phyloP scores from a whole-genome alignment of 92 coral and sea anemone species.

The Paragorgia papillata region DNA sequence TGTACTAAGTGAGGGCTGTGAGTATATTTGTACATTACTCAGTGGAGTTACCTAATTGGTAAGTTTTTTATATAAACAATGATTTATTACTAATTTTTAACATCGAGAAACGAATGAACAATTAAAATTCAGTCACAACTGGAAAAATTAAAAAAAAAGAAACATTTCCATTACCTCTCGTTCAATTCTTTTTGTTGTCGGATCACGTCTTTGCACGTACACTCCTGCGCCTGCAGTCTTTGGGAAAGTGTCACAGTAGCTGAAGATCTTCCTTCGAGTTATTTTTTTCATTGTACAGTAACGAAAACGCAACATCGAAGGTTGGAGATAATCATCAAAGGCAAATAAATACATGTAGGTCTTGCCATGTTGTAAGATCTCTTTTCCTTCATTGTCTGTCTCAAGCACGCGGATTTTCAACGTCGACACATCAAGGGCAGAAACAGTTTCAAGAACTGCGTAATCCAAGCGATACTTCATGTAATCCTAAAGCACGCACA shows the following conservation, averaged over 20 bases:
- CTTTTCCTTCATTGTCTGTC: background rate
- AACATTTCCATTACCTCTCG: constrained; percentile 18
- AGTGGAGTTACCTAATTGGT: too few species aligned
- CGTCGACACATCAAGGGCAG: constrained; percentile 1
- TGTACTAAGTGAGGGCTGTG: too few species aligned
- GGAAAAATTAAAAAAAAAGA: too few species aligned
- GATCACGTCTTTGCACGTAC: constrained; percentile 23
- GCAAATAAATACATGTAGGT: constrained; percentile 31
- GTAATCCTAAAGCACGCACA: background rate
- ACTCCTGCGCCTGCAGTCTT: constrained; percentile 51
- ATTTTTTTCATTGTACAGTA: constrained; percentile 17
- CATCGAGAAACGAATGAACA: too few species aligned
- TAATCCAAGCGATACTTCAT: constrained; percentile 2
- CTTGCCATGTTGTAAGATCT: background rate
- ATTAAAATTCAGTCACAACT: too few species aligned
- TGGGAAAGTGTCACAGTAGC: constrained; percentile 35
- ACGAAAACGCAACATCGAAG: constrained; percentile 1
- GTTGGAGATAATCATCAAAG: constrained; percentile 8
- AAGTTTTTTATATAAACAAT: too few species aligned
- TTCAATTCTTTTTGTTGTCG: background rate
- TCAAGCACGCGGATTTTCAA: constrained; percentile 13
- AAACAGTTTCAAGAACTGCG: constrained; percentile 14
- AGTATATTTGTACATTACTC: too few species aligned
- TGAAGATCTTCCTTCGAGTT: background rate
- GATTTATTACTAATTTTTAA: too few species aligned